Evolutionary conservation across 30 jellyfish, hydroid and myxozoan genomes (phyloP).

Genomic region (Aurelia sp.): DNA sequence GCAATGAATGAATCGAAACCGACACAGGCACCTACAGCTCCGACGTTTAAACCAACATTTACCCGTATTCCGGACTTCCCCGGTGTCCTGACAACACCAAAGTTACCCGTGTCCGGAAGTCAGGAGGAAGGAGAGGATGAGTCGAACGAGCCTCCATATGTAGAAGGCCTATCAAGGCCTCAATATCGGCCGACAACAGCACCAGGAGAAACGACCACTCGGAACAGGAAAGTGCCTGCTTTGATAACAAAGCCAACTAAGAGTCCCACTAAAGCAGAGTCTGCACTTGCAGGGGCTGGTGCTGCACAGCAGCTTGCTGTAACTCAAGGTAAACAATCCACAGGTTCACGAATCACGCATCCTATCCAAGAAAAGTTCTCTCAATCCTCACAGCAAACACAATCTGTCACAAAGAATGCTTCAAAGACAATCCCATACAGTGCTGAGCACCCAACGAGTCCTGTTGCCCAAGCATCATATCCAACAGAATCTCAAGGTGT

Average conservation of each 20-base stretch:
- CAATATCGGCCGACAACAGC: conserved; percentile 42
- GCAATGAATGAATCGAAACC: conserved; percentile 14
- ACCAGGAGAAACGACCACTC: conserved; percentile 45
- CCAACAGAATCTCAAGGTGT: background rate
- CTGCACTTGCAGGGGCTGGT: background rate
- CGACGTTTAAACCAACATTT: conserved; percentile 59
- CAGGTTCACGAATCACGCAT: conserved; percentile 62
- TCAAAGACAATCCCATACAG: conserved; percentile 10
- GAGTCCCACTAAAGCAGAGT: background rate
- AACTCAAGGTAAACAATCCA: background rate
- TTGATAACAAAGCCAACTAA: conserved; percentile 9
- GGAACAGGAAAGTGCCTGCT: conserved; percentile 49
- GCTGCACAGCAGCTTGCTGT: background rate
- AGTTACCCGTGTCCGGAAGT: conserved; percentile 18
- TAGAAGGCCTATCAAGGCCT: conserved; percentile 56
- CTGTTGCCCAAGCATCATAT: background rate
- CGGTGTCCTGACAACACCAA: conserved; percentile 68
- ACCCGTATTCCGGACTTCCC: conserved; percentile 76
- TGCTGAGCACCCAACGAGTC: conserved; percentile 8
- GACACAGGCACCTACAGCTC: conserved; percentile 48
- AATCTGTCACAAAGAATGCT: background rate
- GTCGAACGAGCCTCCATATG: conserved; percentile 36
- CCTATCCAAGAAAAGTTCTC: conserved; percentile 65
- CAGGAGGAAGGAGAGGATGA: conserved; percentile 27
- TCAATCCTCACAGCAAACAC: background rate